These are phyloP conservation scores for Ctenodactylus gundi DNA, from an alignment of 2,113 vertebrate species.

Conservation along the genomic window DNA sequence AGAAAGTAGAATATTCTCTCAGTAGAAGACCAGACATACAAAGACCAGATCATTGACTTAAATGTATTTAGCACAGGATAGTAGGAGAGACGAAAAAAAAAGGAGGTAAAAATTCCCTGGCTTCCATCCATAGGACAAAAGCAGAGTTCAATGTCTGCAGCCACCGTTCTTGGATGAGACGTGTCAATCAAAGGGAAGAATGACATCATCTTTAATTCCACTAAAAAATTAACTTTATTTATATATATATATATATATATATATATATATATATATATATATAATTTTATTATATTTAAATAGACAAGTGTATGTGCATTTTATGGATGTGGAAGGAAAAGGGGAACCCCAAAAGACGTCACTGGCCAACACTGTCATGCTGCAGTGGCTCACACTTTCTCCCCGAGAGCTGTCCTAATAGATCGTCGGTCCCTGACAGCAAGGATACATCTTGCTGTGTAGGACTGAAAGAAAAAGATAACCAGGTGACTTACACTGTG, in stretches of 20 bases:
- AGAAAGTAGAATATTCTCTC: not conserved
- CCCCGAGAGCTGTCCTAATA: not conserved
- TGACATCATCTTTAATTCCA: not conserved
- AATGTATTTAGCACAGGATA: not conserved
- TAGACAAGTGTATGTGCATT: too few species aligned
- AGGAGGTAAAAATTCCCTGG: not conserved
- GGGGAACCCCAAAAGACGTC: not conserved
- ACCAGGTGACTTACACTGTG: slow-evolving; percentile 29
- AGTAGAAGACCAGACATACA: not conserved
- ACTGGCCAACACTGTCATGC: not conserved
- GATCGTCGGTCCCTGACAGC: not conserved
- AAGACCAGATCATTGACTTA: not conserved
- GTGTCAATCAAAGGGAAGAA: not conserved
- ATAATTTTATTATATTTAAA: not conserved
- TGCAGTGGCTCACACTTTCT: not conserved
- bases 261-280: too few species aligned
- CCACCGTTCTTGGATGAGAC: not conserved
- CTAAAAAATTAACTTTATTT: too few species aligned
- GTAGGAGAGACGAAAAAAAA: not conserved
- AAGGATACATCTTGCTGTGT: slow-evolving; percentile 2
- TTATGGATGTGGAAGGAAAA: too few species aligned
- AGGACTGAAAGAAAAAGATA: slow-evolving; percentile 64
- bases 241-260: too few species aligned
- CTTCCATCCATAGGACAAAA: not conserved
- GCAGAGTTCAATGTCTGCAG: not conserved